Evolutionary conservation across 1,140 invertebrate genomes (phyloP).

Genomic region (Papilio helenus): DNA sequence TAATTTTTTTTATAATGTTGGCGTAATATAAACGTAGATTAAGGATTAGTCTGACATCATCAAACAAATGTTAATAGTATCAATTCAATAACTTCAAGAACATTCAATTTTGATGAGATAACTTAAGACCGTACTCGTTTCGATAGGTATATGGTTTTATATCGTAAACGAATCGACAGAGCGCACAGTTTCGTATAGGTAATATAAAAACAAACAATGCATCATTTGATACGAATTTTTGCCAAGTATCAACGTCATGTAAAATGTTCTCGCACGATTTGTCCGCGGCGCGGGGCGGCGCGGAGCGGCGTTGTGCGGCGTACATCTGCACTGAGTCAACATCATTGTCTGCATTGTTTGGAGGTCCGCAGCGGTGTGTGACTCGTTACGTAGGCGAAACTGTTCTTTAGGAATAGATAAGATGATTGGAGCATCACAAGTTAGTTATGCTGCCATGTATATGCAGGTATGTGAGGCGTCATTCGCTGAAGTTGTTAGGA

Average conservation of each 20-base stretch:
- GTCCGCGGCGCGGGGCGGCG: not conserved
- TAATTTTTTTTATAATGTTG: not conserved
- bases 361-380: slow-evolving; percentile 3
- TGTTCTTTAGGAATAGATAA: not conserved
- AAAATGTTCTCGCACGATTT: not conserved
- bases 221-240: not conserved
- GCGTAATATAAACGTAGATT: not conserved
- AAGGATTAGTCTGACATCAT: not conserved
- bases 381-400: slow-evolving; percentile 20
- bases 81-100: no score
- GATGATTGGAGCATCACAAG: not conserved
- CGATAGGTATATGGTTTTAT: not conserved
- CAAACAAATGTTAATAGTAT: not conserved
- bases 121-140: no score
- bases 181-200: not conserved
- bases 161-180: not conserved
- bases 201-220: not conserved
- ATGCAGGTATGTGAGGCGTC: slow-evolving; percentile 42
- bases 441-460: slow-evolving; percentile 20
- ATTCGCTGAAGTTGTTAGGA: slow-evolving; percentile 55
- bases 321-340: slow-evolving; percentile 15
- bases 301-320: not conserved
- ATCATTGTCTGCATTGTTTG: slow-evolving; percentile 36
- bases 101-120: no score
- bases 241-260: slow-evolving; percentile 12